Evolutionary conservation across 2,113 vertebrate species (phyloP).

Genomic region (Oryzias woworae): DNA sequence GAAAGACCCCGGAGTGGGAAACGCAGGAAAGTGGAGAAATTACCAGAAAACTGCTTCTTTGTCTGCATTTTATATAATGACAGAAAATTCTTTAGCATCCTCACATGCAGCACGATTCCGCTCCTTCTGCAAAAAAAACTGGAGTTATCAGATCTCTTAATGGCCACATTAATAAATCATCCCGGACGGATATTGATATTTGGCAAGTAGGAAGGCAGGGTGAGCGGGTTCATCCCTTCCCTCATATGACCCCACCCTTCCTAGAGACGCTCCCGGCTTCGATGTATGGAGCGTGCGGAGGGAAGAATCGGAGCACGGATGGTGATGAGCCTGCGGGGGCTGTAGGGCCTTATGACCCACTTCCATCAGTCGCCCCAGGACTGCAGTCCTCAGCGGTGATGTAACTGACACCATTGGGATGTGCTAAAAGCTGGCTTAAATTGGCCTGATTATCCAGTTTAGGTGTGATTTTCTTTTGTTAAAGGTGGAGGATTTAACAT

Average conservation of each 20-base stretch:
- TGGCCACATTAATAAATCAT: slow-evolving; percentile 64
- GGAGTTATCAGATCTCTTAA: slow-evolving; percentile 49
- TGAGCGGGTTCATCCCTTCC: slow-evolving; percentile 39
- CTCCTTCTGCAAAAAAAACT: slow-evolving; percentile 6
- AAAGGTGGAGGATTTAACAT: too few species aligned
- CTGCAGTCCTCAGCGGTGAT: not conserved
- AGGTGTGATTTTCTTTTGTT: too few species aligned
- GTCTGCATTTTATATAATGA: not conserved
- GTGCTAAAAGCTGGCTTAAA: not conserved
- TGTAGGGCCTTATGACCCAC: slow-evolving; percentile 36
- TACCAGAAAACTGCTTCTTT: not conserved
- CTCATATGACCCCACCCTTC: slow-evolving; percentile 4
- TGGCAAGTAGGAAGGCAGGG: slow-evolving; percentile 18
- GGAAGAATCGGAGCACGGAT: slow-evolving; percentile 23
- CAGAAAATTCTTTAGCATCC: not conserved
- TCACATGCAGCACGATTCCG: slow-evolving; percentile 17
- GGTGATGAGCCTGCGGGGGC: slow-evolving; percentile 28
- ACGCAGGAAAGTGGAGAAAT: slow-evolving; percentile 2
- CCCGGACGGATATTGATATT: slow-evolving; percentile 34
- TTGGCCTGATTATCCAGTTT: not conserved
- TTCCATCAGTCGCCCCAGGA: slow-evolving; percentile 14
- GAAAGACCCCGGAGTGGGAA: slow-evolving; percentile 31
- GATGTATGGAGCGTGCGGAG: slow-evolving; percentile 8
- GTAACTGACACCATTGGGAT: slow-evolving; percentile 8
- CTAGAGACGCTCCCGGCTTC: slow-evolving; percentile 9